phyloP scores from a whole-genome alignment of 1,140 invertebrate genomes.

The Cydia pomonella region DNA sequence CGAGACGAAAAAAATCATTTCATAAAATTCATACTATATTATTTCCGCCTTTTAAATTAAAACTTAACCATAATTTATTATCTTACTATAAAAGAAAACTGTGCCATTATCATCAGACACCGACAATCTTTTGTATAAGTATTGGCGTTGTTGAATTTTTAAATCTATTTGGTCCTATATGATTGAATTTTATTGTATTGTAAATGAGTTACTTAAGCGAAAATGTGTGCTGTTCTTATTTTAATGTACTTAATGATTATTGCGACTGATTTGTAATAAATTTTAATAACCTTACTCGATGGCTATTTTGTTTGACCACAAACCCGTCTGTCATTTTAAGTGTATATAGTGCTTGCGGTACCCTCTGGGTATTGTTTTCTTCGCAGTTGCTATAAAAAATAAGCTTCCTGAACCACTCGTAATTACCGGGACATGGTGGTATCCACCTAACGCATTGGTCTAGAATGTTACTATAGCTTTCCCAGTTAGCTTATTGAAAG shows the following conservation, averaged over 20 bases:
- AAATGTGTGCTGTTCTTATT: slow-evolving; percentile 4
- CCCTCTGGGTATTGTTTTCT: too few species aligned
- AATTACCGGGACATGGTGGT: too few species aligned
- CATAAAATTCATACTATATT: too few species aligned
- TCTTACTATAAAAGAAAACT: background rate
- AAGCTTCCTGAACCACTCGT: background rate
- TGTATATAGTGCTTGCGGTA: too few species aligned
- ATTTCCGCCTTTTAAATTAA: background rate
- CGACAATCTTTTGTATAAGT: background rate
- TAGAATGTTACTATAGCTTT: too few species aligned
- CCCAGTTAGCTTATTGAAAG: too few species aligned
- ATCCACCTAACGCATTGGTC: too few species aligned
- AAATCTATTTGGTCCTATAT: background rate
- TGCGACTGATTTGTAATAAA: slow-evolving; percentile 47
- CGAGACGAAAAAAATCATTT: too few species aligned
- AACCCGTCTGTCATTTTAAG: too few species aligned
- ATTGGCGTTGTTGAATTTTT: background rate
- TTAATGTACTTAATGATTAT: slow-evolving; percentile 45
- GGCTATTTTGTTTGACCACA: background rate
- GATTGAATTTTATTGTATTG: background rate
- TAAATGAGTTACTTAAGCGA: background rate
- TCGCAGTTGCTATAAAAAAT: too few species aligned
- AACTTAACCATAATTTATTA: background rate
- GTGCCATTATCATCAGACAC: background rate
- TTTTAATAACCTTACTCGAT: slow-evolving; percentile 33